phyloP scores from a whole-genome alignment of 2,888 invertebrate species.

The Epinotia bilunana region DNA sequence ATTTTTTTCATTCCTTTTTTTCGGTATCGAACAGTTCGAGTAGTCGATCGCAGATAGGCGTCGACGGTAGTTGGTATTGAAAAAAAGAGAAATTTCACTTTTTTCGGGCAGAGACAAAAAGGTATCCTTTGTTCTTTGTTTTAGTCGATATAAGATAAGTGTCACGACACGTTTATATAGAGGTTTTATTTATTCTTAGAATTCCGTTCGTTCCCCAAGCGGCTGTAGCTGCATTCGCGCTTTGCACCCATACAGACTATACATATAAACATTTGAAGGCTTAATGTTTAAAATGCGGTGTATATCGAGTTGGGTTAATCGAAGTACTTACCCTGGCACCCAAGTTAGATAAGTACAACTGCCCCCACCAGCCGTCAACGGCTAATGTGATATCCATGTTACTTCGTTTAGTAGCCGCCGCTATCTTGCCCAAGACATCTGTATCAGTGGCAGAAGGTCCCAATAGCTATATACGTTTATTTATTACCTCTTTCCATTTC shows the following conservation, averaged over 20 bases:
- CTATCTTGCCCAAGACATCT: slow-evolving; percentile 79
- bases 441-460: slow-evolving; percentile 76
- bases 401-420: slow-evolving; percentile 74
- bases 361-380: slow-evolving; percentile 51
- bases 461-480: slow-evolving; percentile 80
- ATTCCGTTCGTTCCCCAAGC: background rate
- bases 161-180: slow-evolving; percentile 54
- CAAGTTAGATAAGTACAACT: slow-evolving; percentile 46
- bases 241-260: background rate
- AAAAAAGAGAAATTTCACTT: slow-evolving; percentile 65
- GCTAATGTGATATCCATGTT: slow-evolving; percentile 83
- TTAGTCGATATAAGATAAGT: slow-evolving; percentile 69
- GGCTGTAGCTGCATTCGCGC: background rate
- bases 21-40: slow-evolving; percentile 78
- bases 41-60: slow-evolving; percentile 81
- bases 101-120: slow-evolving; percentile 69
- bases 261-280: slow-evolving; percentile 16
- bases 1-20: slow-evolving; percentile 66
- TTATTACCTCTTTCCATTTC: slow-evolving; percentile 74
- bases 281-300: slow-evolving; percentile 14
- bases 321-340: slow-evolving; percentile 35
- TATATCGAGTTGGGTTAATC: slow-evolving; percentile 36
- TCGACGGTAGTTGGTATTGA: slow-evolving; percentile 78
- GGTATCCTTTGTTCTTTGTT: slow-evolving; percentile 61
- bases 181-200: slow-evolving; percentile 24